Evolutionary conservation across 2,113 vertebrate species (phyloP).

Genomic region (Hemibagrus wyckioides): DNA sequence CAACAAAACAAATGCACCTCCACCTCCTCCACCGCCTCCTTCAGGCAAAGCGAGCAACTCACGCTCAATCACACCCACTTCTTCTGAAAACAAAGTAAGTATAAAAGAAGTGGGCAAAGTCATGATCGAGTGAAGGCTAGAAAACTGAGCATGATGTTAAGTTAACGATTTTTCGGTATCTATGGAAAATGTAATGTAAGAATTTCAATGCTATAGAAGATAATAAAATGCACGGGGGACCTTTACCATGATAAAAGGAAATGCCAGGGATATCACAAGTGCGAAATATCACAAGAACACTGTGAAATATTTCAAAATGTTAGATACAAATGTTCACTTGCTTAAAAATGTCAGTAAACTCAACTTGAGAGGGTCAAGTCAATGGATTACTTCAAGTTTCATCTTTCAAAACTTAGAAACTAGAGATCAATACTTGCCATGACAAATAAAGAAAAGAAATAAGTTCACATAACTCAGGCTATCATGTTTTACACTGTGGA

Average conservation of each 20-base stretch:
- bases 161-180: background rate
- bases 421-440: no score
- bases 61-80: constrained; percentile 18
- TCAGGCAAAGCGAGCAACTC: constrained; percentile 34
- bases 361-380: no score
- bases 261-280: background rate
- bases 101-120: background rate
- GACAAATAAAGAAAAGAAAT: no score
- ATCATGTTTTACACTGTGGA: background rate
- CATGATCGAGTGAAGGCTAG: background rate
- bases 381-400: no score
- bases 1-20: constrained; percentile 38
- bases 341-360: no score
- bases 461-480: no score
- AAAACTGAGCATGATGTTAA: background rate
- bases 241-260: background rate
- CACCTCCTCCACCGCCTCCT: constrained; percentile 55
- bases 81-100: constrained; percentile 49
- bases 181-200: background rate
- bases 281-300: background rate
- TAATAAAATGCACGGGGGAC: background rate
- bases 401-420: no score
- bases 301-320: no score
- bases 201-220: background rate
- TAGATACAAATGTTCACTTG: no score